Percentiles rank a stretch among this genome's conserved stretches.
Evolutionary conservation across 2,113 vertebrate genomes (phyloP).

Genomic region (Dipodomys stephensi): DNA sequence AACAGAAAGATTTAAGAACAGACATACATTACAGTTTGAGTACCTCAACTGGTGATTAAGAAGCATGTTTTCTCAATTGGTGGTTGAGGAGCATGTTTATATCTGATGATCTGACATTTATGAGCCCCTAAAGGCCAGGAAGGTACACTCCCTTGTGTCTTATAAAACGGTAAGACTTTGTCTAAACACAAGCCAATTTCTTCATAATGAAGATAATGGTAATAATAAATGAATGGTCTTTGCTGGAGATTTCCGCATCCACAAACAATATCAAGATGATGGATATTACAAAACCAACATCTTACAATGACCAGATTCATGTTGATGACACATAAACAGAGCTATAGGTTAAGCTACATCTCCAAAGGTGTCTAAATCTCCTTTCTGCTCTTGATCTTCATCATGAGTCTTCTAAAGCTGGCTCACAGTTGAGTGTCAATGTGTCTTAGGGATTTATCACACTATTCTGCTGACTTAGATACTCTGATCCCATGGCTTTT

Average conservation of each 20-base stretch:
- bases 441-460: neutral
- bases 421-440: neutral
- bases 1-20: slow-evolving; percentile 36
- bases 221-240: slow-evolving; percentile 50
- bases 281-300: slow-evolving; percentile 5
- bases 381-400: neutral
- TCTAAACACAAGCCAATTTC: slow-evolving; percentile 65
- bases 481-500: neutral
- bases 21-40: slow-evolving; percentile 8
- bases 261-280: slow-evolving; percentile 31
- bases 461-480: neutral
- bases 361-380: neutral
- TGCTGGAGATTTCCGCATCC: slow-evolving; percentile 41
- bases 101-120: slow-evolving; percentile 71
- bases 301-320: neutral
- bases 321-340: neutral
- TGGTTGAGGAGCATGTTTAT: slow-evolving; percentile 57
- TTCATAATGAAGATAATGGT: slow-evolving; percentile 61
- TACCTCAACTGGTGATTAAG: slow-evolving; percentile 43
- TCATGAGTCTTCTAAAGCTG: too few relatives aligned
- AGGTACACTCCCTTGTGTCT: slow-evolving; percentile 42
- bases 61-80: slow-evolving; percentile 29
- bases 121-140: slow-evolving; percentile 69
- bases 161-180: slow-evolving; percentile 69
- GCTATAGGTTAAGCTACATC: neutral